Evolutionary conservation across 2,888 invertebrate species (phyloP).

Genomic region (Microplitis manilae): DNA sequence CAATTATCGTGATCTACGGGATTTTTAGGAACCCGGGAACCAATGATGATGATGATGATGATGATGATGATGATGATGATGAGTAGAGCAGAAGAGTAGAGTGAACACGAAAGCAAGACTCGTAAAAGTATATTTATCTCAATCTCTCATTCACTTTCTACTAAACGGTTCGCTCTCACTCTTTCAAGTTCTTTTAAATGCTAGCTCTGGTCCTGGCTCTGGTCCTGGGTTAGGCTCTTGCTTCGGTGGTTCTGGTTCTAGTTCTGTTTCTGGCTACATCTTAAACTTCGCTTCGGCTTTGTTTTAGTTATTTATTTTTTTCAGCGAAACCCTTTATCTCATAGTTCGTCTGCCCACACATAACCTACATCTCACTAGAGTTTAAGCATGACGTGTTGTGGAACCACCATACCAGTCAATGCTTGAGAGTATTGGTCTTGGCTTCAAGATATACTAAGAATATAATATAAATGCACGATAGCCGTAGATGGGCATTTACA

Average conservation of each 20-base stretch:
- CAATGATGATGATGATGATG: not conserved
- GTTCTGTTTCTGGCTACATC: too few relatives aligned
- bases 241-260: too few relatives aligned
- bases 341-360: constrained; percentile 47
- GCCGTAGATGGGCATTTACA: constrained; percentile 21
- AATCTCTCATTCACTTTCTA: constrained; percentile 37
- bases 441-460: not conserved
- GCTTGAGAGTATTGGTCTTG: too few relatives aligned
- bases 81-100: not conserved
- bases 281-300: not conserved
- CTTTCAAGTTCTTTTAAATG: not conserved
- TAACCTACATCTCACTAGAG: constrained; percentile 11
- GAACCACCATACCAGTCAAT: too few relatives aligned
- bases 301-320: constrained; percentile 32
- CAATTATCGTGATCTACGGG: constrained; percentile 71
- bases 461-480: constrained; percentile 6
- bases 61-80: constrained; percentile 1
- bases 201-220: not conserved
- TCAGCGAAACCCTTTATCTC: constrained; percentile 47
- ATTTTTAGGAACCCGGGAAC: constrained; percentile 44
- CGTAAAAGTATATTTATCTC: constrained; percentile 60
- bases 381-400: not conserved
- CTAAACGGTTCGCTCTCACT: not conserved
- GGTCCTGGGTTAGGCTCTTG: too few relatives aligned
- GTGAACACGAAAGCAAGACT: constrained; percentile 55